Conservation (phyloP, 2,888 invertebrate genomes). For the Caenorhabditis sp. region DNA sequence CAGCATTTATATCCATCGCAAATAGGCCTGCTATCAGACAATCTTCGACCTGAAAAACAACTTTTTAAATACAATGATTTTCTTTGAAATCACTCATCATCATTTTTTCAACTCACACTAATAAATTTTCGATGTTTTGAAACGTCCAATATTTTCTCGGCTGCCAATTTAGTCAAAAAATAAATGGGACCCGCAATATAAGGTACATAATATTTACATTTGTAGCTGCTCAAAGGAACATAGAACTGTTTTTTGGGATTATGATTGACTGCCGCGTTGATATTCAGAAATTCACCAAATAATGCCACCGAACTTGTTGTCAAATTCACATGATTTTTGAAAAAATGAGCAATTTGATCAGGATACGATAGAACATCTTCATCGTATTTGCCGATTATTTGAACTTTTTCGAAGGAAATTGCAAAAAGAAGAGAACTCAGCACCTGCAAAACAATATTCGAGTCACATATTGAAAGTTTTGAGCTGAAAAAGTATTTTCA, state of each 20-base stretch:
- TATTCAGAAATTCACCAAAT: neutral
- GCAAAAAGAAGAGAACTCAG: neutral
- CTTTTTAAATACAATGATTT: too few species aligned
- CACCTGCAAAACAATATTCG: too few species aligned
- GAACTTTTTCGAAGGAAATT: neutral
- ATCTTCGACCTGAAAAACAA: neutral
- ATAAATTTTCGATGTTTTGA: neutral
- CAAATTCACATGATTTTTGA: neutral
- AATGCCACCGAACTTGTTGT: neutral
- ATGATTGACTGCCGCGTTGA: neutral
- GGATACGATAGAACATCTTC: neutral
- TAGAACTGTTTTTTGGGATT: neutral
- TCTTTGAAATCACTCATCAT: too few species aligned
- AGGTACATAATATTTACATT: neutral
- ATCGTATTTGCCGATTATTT: neutral
- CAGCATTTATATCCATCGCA: neutral
- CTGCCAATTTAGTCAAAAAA: neutral
- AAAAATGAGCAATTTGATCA: neutral
- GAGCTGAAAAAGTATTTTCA: too few species aligned
- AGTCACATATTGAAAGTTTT: too few species aligned
- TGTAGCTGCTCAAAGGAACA: neutral
- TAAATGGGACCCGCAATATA: neutral
- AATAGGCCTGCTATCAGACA: neutral
- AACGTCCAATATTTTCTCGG: neutral
- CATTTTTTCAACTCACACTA: neutral